Base-by-base conservation (phyloP, 2,888 invertebrate genomes). In the Monopis laevigella region DNA sequence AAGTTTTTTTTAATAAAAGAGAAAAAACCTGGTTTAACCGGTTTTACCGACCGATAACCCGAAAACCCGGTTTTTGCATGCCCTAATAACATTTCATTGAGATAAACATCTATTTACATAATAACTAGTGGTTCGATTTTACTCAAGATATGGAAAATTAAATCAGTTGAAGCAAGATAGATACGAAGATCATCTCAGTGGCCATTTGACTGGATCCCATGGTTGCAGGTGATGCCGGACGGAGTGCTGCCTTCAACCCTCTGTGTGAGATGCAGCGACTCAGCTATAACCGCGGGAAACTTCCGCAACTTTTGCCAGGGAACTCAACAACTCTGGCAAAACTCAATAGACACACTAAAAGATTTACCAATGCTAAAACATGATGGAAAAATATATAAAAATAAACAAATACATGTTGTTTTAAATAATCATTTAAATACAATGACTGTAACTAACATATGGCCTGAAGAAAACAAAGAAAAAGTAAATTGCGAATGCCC, bases 151-250 rank as follows among this genome's bases (percentile, higher is more conserved):
- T n/a, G n/a, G n/a, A n/a, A n/a, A n/a, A n/a, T n/a, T n/a, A n/a
- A n/a, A n/a, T n/a, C n/a, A n/a, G n/a, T n/a, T n/a, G n/a, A n/a
- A n/a, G n/a, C n/a, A n/a, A n/a, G n/a, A n/a, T n/a, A n/a, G n/a
- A n/a, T n/a, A n/a, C n/a, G 24, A 21, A 8, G 8, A 8, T 21
- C 8, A 21, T 7, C 5, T 21, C 32, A 17, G 32, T 32, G 72
- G 66, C 63, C 57, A 51, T 56, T 68, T 77, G 66, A 78, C 53
- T 56, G 52, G 60, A 59, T 42, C 53, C n/a, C 56, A 60, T 75
- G 68, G 65, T 75, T 77, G 56, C 77, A 77, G 78, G 68, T 77
- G 56, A 54, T 21, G 54, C 45, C 53, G 49, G 64, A 65, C 19
- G 65, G 58, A 38, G 64, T 56, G 48, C 60, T 75, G 53, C 77